Evolutionary conservation across 2,113 vertebrate species (phyloP).

Genomic region (Melanerpes formicivorus): DNA sequence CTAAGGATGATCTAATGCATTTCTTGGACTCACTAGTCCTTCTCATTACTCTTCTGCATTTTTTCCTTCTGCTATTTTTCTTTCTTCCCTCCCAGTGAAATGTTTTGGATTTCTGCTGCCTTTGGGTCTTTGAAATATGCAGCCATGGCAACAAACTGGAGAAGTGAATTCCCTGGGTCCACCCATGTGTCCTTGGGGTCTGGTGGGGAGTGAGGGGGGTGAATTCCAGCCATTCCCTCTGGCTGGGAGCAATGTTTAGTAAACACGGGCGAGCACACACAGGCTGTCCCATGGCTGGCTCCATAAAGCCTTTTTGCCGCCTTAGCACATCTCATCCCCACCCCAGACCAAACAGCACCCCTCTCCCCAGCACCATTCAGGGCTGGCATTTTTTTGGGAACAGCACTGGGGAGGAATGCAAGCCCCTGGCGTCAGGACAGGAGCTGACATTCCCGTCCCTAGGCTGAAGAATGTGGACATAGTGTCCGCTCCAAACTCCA

Average conservation of each 20-base stretch:
- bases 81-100: constrained; percentile 33
- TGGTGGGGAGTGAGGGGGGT: not conserved
- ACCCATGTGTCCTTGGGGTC: not conserved
- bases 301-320: not conserved
- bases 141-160: constrained; percentile 27
- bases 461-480: constrained; percentile 77
- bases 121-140: constrained; percentile 4
- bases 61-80: constrained; percentile 28
- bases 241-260: not conserved
- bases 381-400: constrained; percentile 45
- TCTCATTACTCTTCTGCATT: constrained; percentile 47
- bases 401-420: constrained; percentile 67
- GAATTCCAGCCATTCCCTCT: constrained; percentile 65
- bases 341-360: rapidly evolving
- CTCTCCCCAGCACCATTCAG: not conserved
- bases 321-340: not conserved
- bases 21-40: not conserved
- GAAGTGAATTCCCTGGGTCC: not conserved
- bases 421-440: constrained; percentile 67
- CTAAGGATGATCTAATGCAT: constrained; percentile 53
- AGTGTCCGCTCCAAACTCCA: constrained; percentile 64
- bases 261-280: not conserved
- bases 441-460: constrained; percentile 69
- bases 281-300: not conserved
- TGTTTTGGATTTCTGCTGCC: not conserved